phyloP scores from a whole-genome alignment of 2,888 invertebrate species.

The Cabera pusaria region DNA sequence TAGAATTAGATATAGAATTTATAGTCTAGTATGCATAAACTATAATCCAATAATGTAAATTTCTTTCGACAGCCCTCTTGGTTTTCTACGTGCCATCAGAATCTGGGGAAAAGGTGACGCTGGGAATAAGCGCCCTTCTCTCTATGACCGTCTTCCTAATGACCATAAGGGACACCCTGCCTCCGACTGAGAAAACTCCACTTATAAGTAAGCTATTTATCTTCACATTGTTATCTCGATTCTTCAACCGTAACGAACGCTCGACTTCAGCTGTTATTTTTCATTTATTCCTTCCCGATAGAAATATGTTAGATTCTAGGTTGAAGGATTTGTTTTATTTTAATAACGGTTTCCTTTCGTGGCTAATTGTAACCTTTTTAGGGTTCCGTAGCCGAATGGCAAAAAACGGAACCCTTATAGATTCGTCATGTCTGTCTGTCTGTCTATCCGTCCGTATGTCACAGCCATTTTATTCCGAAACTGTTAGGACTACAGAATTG shows the following conservation, averaged over 20 bases:
- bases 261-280: constrained; percentile 22
- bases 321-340: constrained; percentile 4
- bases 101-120: constrained; percentile 93
- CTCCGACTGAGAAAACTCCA: constrained; percentile 94
- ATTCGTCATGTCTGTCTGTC: too few relatives aligned
- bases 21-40: too few relatives aligned
- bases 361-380: too few relatives aligned
- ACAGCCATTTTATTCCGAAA: too few relatives aligned
- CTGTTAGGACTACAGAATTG: too few relatives aligned
- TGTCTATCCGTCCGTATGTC: too few relatives aligned
- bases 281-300: constrained; percentile 13
- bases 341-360: not conserved
- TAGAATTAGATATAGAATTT: too few relatives aligned
- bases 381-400: too few relatives aligned
- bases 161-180: constrained; percentile 93
- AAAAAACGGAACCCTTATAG: too few relatives aligned
- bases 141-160: constrained; percentile 95
- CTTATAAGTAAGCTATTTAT: constrained; percentile 87
- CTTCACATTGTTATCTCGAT: constrained; percentile 25
- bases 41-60: not conserved
- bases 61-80: constrained; percentile 84
- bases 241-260: constrained; percentile 22
- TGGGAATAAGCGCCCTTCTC: constrained; percentile 93
- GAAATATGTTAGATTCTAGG: constrained; percentile 2
- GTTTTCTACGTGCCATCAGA: constrained; percentile 95